These are phyloP conservation scores for Eupristina koningsbergeri DNA, from an alignment of 1,140 invertebrate genomes.

Conservation along the genomic window DNA sequence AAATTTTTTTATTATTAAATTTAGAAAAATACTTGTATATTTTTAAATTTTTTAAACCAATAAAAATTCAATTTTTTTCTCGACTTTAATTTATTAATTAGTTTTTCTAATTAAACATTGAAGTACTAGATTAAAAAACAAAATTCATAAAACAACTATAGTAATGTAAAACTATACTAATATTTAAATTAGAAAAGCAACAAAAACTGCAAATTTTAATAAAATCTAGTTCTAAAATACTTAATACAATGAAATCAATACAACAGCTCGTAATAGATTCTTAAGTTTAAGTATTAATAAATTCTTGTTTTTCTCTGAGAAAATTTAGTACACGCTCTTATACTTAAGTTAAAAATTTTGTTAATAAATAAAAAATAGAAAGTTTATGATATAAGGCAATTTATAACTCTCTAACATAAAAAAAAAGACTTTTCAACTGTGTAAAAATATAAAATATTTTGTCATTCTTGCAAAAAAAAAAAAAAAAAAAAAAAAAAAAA, in stretches of 20 bases:
- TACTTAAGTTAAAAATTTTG: background rate
- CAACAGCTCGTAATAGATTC: background rate
- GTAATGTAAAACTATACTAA: background rate
- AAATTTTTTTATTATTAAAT: too few relatives aligned
- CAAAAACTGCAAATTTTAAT: background rate
- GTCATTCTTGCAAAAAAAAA: constrained; percentile 36
- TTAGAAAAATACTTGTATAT: too few relatives aligned
- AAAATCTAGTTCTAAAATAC: background rate
- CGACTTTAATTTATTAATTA: too few relatives aligned
- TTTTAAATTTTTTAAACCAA: too few relatives aligned
- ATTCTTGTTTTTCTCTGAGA: background rate
- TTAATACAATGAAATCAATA: background rate
- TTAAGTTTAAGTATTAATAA: background rate
- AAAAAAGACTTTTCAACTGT: constrained; percentile 47
- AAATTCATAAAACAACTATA: too few relatives aligned
- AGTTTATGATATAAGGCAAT: background rate
- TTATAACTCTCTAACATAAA: background rate
- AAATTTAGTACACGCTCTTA: background rate
- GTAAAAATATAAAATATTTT: constrained; percentile 47
- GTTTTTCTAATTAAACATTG: too few relatives aligned
- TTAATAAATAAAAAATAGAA: background rate
- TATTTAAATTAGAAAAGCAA: background rate
- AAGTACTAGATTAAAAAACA: too few relatives aligned
- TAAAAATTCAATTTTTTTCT: too few relatives aligned
- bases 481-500: too few relatives aligned